Evolutionary conservation across 1,140 invertebrate species (phyloP).

Genomic region (Orchestia grillus): DNA sequence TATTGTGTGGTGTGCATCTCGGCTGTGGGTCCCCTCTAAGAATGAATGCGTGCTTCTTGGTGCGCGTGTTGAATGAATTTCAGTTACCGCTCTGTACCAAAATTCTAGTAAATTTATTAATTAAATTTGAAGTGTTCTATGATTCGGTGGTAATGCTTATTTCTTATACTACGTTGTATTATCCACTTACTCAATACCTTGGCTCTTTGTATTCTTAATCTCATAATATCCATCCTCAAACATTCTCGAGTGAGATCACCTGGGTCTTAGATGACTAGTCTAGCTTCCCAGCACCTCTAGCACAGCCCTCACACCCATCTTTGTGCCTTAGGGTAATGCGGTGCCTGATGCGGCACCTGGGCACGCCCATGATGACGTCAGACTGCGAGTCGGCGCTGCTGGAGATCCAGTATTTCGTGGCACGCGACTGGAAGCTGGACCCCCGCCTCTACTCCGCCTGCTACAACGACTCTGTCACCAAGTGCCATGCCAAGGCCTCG

Average conservation of each 20-base stretch:
- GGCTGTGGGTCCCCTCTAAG: not conserved
- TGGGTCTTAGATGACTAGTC: too few species aligned
- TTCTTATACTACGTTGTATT: too few species aligned
- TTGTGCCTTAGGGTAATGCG: constrained; percentile 82
- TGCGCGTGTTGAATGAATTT: not conserved
- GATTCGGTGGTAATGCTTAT: too few species aligned
- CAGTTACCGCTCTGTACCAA: not conserved
- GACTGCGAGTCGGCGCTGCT: constrained; percentile 91
- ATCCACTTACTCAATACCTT: too few species aligned
- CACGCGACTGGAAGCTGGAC: constrained; percentile 94
- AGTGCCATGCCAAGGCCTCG: constrained; percentile 84
- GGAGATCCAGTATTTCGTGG: constrained; percentile 97
- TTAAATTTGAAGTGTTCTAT: too few species aligned
- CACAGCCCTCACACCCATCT: not conserved
- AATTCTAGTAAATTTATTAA: too few species aligned
- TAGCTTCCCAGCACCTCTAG: not conserved
- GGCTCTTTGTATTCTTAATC: too few species aligned
- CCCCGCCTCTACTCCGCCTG: constrained; percentile 89
- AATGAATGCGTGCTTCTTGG: not conserved
- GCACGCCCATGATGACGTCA: constrained; percentile 85
- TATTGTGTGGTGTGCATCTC: not conserved
- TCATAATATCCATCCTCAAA: too few species aligned
- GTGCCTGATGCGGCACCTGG: constrained; percentile 93
- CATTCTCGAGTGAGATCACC: too few species aligned
- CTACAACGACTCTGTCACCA: constrained; percentile 84